Evolutionary conservation across 2,113 vertebrate genomes (phyloP).

Genomic region (Hippocampus barbouri): DNA sequence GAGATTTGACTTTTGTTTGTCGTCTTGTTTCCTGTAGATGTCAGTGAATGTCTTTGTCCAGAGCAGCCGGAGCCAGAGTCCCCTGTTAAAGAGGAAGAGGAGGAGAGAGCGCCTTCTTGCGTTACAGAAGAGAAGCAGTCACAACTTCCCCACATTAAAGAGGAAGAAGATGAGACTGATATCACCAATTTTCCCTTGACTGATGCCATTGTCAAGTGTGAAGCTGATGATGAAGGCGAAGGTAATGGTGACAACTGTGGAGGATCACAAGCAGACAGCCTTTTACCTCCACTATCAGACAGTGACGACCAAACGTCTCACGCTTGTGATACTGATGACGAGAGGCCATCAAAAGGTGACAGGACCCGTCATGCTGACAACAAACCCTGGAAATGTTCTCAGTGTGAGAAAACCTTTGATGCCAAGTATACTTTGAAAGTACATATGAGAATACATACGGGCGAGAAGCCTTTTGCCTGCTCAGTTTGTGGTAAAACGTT

Average conservation of each 20-base stretch:
- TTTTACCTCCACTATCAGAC: neutral
- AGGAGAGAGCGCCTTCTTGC: neutral
- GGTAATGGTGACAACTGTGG: too few species aligned
- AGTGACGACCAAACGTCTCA: neutral
- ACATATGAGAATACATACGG: constrained; percentile 1
- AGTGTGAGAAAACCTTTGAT: neutral
- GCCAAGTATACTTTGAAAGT: neutral
- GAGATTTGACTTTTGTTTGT: neutral
- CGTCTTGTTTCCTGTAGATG: neutral
- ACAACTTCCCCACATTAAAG: neutral
- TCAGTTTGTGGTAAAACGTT: neutral
- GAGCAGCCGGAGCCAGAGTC: neutral
- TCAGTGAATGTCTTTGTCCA: neutral
- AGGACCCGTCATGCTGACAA: neutral
- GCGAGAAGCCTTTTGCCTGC: neutral
- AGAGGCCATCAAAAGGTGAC: neutral
- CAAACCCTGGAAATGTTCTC: constrained; percentile 1
- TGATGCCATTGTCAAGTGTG: neutral
- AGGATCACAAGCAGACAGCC: neutral
- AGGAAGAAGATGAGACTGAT: neutral
- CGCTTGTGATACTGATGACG: neutral
- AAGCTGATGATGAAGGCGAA: neutral
- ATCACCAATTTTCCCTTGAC: neutral
- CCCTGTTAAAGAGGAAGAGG: neutral
- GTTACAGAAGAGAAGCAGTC: too few species aligned